phyloP scores from a whole-genome alignment of 2,888 invertebrate genomes.

The Epinotia bilunana region DNA sequence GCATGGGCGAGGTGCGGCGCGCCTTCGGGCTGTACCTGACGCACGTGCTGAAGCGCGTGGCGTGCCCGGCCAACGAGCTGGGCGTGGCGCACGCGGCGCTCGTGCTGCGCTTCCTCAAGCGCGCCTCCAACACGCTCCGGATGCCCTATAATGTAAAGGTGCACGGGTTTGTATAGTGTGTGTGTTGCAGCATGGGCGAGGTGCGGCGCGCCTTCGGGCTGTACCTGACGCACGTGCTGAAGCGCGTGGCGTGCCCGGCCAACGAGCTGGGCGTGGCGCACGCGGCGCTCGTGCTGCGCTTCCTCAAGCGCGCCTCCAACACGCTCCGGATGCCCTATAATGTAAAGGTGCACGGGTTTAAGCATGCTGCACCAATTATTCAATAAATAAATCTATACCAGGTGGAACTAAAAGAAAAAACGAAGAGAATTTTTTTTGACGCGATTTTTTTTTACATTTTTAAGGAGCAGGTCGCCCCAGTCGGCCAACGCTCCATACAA shows the following conservation, averaged over 20 bases:
- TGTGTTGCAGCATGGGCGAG: constrained; percentile 84
- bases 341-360: constrained; percentile 69
- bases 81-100: constrained; percentile 85
- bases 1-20: constrained; percentile 88
- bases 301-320: constrained; percentile 89
- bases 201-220: constrained; percentile 91
- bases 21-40: constrained; percentile 91
- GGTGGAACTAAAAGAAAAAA: too few relatives aligned
- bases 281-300: constrained; percentile 89
- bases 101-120: constrained; percentile 90
- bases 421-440: too few relatives aligned
- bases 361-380: constrained; percentile 45
- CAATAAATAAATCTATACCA: too few relatives aligned
- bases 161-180: too few relatives aligned
- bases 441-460: too few relatives aligned
- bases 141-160: constrained; percentile 86
- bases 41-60: constrained; percentile 89
- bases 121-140: constrained; percentile 88
- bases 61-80: constrained; percentile 78
- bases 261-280: constrained; percentile 82
- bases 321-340: constrained; percentile 88
- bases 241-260: constrained; percentile 85
- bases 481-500: too few relatives aligned
- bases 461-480: too few relatives aligned
- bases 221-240: constrained; percentile 90